Evolutionary conservation across 2,888 invertebrate species (phyloP).

Genomic region (Aproaerema taeniolella): DNA sequence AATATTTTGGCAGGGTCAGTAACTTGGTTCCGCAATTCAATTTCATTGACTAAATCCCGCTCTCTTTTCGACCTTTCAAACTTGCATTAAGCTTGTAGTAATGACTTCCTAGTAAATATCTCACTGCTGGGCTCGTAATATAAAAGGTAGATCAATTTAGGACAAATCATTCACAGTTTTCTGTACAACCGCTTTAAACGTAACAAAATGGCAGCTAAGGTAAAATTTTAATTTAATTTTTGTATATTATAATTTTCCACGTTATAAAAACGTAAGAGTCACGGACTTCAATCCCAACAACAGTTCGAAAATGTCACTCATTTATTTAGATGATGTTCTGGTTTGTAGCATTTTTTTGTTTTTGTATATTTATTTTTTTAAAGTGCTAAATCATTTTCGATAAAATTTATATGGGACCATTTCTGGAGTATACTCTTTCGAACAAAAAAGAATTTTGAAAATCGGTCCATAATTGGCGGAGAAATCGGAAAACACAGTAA

Average conservation of each 20-base stretch:
- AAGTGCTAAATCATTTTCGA: no score
- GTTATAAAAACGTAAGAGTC: no score
- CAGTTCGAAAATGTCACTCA: no score
- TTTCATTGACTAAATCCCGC: not conserved
- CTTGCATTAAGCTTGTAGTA: constrained; percentile 53
- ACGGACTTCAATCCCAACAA: no score
- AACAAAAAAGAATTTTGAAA: no score
- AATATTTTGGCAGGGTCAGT: not conserved
- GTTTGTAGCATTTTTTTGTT: no score
- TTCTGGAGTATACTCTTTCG: no score
- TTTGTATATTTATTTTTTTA: no score
- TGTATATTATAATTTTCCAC: not conserved
- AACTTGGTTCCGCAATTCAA: not conserved
- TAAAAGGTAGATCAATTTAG: constrained; percentile 51
- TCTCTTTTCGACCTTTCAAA: constrained; percentile 50
- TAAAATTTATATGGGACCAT: no score
- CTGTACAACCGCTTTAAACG: constrained; percentile 58
- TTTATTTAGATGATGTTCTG: no score
- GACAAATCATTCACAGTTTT: constrained; percentile 63
- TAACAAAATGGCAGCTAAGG: constrained; percentile 72
- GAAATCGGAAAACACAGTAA: no score
- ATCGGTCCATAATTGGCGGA: no score
- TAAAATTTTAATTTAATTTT: constrained; percentile 26
- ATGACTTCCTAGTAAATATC: constrained; percentile 64
- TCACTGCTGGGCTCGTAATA: constrained; percentile 38